phyloP scores from a whole-genome alignment of 2,797 vertebrate species.

The Micromesistius poutassou region DNA sequence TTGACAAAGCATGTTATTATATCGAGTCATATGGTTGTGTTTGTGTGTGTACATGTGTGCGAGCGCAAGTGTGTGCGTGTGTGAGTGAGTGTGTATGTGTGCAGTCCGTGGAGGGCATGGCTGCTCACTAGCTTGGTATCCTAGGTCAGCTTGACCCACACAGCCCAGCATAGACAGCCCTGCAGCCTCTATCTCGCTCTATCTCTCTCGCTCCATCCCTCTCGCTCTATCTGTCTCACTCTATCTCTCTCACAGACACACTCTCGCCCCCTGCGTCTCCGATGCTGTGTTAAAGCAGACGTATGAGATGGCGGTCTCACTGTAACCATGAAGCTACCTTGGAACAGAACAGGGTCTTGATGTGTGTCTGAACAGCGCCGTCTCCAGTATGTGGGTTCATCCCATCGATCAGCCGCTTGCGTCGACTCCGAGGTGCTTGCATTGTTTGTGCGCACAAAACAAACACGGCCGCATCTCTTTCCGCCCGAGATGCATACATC shows the following conservation, averaged over 20 bases:
- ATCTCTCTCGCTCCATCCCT: not conserved
- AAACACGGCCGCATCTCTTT: not conserved
- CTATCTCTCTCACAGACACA: too few relatives aligned
- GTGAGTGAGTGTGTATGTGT: not conserved
- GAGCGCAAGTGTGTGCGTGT: too few relatives aligned
- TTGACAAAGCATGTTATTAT: not conserved
- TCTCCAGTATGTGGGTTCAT: not conserved
- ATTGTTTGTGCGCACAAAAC: not conserved
- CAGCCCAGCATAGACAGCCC: not conserved
- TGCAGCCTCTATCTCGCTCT: not conserved
- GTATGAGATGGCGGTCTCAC: too few relatives aligned
- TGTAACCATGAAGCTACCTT: not conserved
- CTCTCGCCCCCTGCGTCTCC: conserved; percentile 39
- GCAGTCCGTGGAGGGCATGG: not conserved
- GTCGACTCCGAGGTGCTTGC: not conserved
- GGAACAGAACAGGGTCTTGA: not conserved
- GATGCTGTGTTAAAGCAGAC: too few relatives aligned
- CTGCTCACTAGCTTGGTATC: not conserved
- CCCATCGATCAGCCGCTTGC: not conserved
- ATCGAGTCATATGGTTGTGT: not conserved
- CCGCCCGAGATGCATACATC: not conserved
- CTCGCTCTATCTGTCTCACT: not conserved
- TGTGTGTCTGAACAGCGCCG: too few relatives aligned
- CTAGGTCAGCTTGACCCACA: not conserved
- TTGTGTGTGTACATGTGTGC: too few relatives aligned